Evolutionary conservation across 2,113 vertebrate species (phyloP).

Genomic region (Bos javanicus): DNA sequence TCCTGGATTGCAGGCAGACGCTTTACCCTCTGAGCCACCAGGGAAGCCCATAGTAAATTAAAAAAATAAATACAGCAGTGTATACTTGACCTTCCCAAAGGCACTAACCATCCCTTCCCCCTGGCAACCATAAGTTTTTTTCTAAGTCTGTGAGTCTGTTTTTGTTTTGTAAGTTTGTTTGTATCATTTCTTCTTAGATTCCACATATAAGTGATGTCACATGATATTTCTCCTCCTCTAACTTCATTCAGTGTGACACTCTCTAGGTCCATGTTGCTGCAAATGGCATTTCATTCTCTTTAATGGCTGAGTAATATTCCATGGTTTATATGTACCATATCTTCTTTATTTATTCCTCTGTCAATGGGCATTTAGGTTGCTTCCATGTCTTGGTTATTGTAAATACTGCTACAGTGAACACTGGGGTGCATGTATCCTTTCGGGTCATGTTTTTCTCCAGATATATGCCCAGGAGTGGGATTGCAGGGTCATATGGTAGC

Average conservation of each 20-base stretch:
- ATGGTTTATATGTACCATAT: neutral
- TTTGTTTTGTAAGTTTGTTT: neutral
- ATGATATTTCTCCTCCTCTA: neutral
- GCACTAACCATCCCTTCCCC: neutral
- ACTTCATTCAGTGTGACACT: neutral
- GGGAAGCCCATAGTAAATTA: neutral
- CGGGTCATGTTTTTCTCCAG: neutral
- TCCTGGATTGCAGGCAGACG: too few species aligned
- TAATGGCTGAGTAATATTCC: neutral
- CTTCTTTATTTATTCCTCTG: neutral
- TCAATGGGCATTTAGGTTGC: neutral
- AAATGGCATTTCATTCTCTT: neutral
- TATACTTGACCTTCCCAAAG: neutral
- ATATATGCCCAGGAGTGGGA: neutral
- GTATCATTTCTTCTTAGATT: neutral
- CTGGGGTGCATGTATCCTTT: neutral
- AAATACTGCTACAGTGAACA: neutral
- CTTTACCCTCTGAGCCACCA: too few species aligned
- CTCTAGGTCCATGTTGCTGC: neutral
- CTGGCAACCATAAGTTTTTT: neutral
- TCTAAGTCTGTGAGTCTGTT: neutral
- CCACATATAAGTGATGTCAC: neutral
- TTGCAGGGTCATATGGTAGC: neutral
- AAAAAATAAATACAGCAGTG: neutral
- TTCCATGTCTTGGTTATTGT: neutral